Evolutionary conservation across 2,888 invertebrate species (phyloP).

Genomic region (Cosmorhoe ocellata): DNA sequence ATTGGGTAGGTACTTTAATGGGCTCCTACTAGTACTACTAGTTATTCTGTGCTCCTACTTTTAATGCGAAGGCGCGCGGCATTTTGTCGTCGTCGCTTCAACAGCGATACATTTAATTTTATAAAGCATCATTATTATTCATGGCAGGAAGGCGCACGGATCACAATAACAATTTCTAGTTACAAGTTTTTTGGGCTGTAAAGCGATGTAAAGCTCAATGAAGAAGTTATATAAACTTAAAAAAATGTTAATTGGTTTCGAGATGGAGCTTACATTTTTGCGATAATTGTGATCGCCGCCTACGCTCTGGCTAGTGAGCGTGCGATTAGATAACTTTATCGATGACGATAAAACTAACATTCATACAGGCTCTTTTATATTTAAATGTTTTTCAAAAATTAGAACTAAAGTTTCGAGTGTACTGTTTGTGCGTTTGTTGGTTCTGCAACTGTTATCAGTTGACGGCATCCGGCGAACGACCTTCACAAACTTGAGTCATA

Average conservation of each 20-base stretch:
- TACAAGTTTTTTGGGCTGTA: slow-evolving; percentile 14
- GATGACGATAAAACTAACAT: slow-evolving; percentile 28
- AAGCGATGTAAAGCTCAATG: slow-evolving; percentile 17
- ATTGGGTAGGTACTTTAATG: too few species aligned
- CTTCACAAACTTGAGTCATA: slow-evolving; percentile 63
- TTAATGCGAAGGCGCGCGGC: too few species aligned
- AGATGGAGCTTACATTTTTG: slow-evolving; percentile 21
- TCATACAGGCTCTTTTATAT: slow-evolving; percentile 2
- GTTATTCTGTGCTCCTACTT: too few species aligned
- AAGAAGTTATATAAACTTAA: slow-evolving; percentile 9
- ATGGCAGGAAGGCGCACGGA: slow-evolving; percentile 18
- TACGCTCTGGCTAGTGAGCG: slow-evolving; percentile 15
- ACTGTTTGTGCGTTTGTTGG: slow-evolving; percentile 31
- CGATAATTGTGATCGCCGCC: slow-evolving; percentile 24
- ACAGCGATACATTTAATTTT: slow-evolving; percentile 22
- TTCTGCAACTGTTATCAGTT: slow-evolving; percentile 54
- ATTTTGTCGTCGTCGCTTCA: slow-evolving; percentile 8
- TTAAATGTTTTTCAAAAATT: slow-evolving; percentile 13
- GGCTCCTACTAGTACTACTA: too few species aligned
- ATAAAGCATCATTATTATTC: slow-evolving; percentile 25
- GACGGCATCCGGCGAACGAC: slow-evolving; percentile 58
- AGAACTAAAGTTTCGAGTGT: slow-evolving; percentile 8
- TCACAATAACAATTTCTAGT: slow-evolving; percentile 25
- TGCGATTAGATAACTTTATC: slow-evolving; percentile 30
- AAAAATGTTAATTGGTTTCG: slow-evolving; percentile 15